phyloP scores from a whole-genome alignment of 2,797 vertebrate species.

The Lepidocolaptes lacrymiger region DNA sequence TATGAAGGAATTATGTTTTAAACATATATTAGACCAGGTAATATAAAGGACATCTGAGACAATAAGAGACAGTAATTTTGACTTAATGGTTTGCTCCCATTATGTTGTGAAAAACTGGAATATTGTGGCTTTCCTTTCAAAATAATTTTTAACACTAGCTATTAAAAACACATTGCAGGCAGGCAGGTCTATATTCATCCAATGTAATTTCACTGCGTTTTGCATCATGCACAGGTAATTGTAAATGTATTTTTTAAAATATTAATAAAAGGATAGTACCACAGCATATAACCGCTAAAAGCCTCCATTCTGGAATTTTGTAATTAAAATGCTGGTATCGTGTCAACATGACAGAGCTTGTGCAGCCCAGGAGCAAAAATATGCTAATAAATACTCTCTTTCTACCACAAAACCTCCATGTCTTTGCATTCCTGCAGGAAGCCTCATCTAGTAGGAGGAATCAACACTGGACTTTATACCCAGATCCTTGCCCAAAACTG shows the following conservation, averaged over 20 bases:
- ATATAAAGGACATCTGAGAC: not conserved
- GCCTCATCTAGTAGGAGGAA: not conserved
- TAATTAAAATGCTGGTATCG: slow-evolving; percentile 1
- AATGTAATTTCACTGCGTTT: not conserved
- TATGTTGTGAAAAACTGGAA: not conserved
- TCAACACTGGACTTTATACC: not conserved
- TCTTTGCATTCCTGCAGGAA: slow-evolving; percentile 6
- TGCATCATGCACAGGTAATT: not conserved
- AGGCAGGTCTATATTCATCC: not conserved
- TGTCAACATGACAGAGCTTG: slow-evolving; percentile 9
- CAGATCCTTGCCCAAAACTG: not conserved
- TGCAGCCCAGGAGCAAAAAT: slow-evolving; percentile 10
- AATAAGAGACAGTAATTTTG: not conserved
- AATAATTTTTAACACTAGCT: not conserved
- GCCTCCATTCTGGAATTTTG: not conserved
- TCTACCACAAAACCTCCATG: not conserved
- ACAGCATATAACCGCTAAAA: not conserved
- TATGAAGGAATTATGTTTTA: not conserved
- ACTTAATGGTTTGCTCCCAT: not conserved
- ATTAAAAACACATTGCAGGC: not conserved
- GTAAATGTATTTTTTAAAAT: not conserved
- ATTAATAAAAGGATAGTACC: not conserved
- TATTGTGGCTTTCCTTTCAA: not conserved
- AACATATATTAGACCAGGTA: not conserved
- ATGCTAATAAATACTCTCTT: not conserved